Conservation (phyloP, 2,113 vertebrate genomes). For the Chionomys nivalis region DNA sequence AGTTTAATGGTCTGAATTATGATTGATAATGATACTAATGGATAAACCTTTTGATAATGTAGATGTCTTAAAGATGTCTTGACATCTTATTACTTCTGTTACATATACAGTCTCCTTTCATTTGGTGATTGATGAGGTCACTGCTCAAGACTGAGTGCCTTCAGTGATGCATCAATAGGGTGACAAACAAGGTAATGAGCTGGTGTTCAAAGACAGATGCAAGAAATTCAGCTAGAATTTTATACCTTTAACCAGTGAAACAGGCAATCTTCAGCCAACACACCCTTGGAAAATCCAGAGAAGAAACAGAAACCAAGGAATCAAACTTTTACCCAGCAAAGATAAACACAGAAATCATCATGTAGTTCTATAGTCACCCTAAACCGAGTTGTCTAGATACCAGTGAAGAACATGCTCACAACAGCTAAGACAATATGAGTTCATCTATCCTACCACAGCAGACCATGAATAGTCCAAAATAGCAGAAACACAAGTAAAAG, state of each 20-base stretch:
- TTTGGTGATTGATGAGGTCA: neutral
- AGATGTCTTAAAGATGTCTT: neutral
- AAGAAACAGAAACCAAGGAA: neutral
- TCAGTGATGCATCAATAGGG: too few relatives aligned
- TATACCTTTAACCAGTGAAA: neutral
- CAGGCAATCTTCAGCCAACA: neutral
- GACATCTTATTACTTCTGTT: neutral
- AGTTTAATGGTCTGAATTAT: constrained; percentile 13
- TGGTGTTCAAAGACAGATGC: neutral
- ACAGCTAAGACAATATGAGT: neutral
- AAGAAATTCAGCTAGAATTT: neutral
- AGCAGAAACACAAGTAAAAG: neutral
- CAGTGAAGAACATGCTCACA: neutral
- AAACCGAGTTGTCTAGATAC: neutral
- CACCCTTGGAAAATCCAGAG: neutral
- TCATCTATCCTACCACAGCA: neutral
- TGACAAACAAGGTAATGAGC: neutral
- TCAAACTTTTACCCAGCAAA: neutral
- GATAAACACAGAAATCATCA: neutral
- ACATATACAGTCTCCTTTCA: neutral
- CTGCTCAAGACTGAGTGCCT: neutral
- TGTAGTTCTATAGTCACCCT: neutral
- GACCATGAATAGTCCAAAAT: neutral
- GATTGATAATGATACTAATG: neutral
- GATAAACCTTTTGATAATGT: neutral